Percentiles rank a stretch among this genome's conserved stretches.
Conservation (phyloP, 2,888 invertebrate species). For the Chaetogeoica ovagalla region DNA sequence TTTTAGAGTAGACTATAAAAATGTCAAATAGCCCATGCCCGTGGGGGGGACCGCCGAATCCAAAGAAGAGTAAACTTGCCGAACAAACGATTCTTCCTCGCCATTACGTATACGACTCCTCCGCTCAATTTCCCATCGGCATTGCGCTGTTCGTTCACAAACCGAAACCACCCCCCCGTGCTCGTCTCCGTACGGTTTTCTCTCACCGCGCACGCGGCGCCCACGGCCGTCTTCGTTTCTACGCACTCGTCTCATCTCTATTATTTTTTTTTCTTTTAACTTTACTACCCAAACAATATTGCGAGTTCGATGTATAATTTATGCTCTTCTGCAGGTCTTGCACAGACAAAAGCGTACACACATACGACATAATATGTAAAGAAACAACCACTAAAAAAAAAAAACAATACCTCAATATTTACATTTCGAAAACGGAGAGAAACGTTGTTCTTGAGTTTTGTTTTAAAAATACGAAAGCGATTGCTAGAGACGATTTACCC, state of each 20-base stretch:
- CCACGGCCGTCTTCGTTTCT: background rate
- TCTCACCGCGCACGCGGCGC: background rate
- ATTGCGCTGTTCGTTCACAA: conserved; percentile 22
- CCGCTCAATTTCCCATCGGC: conserved; percentile 50
- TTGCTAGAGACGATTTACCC: too few species aligned
- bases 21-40: conserved; percentile 45
- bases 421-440: too few species aligned
- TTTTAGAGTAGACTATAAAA: conserved; percentile 51
- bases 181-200: background rate
- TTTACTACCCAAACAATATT: background rate
- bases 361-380: background rate
- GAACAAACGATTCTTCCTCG: conserved; percentile 41
- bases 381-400: background rate
- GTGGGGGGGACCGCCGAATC: conserved; percentile 49
- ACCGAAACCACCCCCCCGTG: background rate
- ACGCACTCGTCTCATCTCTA: background rate
- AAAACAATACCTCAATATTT: conserved; percentile 18
- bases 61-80: conserved; percentile 47
- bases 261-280: too few species aligned
- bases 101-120: conserved; percentile 28
- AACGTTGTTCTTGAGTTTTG: too few species aligned
- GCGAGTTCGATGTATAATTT: background rate
- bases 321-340: background rate
- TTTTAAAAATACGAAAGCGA: too few species aligned
- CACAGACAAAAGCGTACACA: background rate